Conservation (phyloP, 1,140 invertebrate species). For the Formica selysi region DNA sequence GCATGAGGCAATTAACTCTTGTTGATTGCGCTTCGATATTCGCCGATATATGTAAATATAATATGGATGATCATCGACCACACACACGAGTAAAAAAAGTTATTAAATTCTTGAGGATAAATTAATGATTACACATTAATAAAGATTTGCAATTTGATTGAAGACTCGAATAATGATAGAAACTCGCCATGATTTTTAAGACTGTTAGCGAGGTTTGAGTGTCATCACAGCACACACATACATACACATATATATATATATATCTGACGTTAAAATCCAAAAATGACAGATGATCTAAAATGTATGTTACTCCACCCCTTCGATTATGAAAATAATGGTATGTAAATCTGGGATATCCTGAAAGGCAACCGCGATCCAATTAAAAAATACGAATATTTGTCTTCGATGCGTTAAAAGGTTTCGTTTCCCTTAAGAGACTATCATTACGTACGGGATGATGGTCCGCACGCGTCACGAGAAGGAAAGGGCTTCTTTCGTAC, state of each 20-base stretch:
- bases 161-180: too few species aligned
- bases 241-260: too few species aligned
- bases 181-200: too few species aligned
- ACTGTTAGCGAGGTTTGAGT: too few species aligned
- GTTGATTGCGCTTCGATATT: slow-evolving; percentile 35
- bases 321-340: too few species aligned
- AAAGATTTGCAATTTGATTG: too few species aligned
- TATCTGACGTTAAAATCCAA: too few species aligned
- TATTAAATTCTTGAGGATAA: background rate
- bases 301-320: too few species aligned
- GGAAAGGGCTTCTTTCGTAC: slow-evolving; percentile 23
- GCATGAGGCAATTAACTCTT: slow-evolving; percentile 47
- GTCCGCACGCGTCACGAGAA: slow-evolving; percentile 41
- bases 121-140: too few species aligned
- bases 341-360: background rate
- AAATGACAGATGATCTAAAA: too few species aligned
- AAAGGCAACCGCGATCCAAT: slow-evolving; percentile 4
- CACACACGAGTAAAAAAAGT: background rate
- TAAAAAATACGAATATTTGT: slow-evolving; percentile 32
- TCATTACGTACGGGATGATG: slow-evolving; percentile 8
- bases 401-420: slow-evolving; percentile 20
- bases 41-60: slow-evolving; percentile 15
- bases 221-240: background rate
- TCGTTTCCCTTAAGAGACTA: slow-evolving; percentile 45
- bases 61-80: background rate